Base-by-base conservation (phyloP, 53 echinoderm and acorn worm genomes). In the Stichopus horrens region DNA sequence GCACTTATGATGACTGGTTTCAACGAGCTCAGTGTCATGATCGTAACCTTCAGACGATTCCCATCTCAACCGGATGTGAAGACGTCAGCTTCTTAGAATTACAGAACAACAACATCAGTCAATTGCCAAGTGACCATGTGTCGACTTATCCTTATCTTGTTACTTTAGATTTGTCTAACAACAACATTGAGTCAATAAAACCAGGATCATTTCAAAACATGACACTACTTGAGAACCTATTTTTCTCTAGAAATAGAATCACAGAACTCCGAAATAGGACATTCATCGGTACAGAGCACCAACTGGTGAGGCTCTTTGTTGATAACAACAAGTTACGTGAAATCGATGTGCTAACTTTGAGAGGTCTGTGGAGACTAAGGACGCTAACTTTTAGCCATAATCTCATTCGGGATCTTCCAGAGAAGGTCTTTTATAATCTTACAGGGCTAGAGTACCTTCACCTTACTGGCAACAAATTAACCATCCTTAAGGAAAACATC, bases 191-290 rank as follows among this genome's bases (percentile, higher is more conserved):
- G 21, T 22, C 56, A 9, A 5, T 79, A 52, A 5, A 79, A 79
- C 55, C 79, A 54, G 79, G 52, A 5, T 16, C 54, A 7, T 79
- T 79, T 79, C 0, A 16, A 6, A 8, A 5, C 7, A 53, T 53
- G 79, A 11, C 4, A n/a, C 4, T 54, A 5, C 56, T 79, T 11
- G 55, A 53, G 0, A 8, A 79, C 55, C 19, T 79, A 55, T n/a
- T 79, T 10, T 19, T 13, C 0, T 54, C 53, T 13, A 11, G 5
- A 5, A 79, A 79, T 79, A 19, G 11, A 18, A 18, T 79, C 10
- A 79, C 55, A n/a, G 55, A 79, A 18, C 79, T 79, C 5, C 52
- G 53, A 53, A 79, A 79, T 79, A 18, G 52, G 18, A 79, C 79
- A 0, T 79, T 79, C 55, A 79, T 52, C 51, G 79, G 79, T 13